A percentile compares a stretch with the other conserved stretches of the same genome.
phyloP scores from a whole-genome alignment of 2,888 invertebrate species.

The Prosapia bicincta region DNA sequence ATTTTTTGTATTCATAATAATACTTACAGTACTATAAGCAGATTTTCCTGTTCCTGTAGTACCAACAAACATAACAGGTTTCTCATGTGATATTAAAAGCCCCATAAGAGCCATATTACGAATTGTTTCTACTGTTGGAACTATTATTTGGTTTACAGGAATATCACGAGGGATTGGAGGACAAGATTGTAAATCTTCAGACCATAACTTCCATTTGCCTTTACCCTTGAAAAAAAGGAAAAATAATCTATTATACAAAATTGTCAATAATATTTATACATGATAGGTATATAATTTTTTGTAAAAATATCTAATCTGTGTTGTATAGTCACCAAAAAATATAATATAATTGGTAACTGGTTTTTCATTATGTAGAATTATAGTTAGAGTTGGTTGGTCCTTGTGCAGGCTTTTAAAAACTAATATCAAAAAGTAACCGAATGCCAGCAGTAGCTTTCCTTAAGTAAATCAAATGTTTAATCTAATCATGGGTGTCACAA shows the following conservation, averaged over 20 bases:
- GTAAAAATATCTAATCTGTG: too few species aligned
- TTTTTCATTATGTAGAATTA: too few species aligned
- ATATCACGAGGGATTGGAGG: slow-evolving; percentile 83
- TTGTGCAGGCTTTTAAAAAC: too few species aligned
- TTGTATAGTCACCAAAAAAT: not conserved
- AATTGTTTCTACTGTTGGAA: slow-evolving; percentile 88
- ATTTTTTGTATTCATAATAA: too few species aligned
- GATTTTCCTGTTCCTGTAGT: slow-evolving; percentile 96
- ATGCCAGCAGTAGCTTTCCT: too few species aligned
- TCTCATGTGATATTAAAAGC: slow-evolving; percentile 74
- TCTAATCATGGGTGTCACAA: too few species aligned
- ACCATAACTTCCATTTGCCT: slow-evolving; percentile 93
- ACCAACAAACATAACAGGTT: slow-evolving; percentile 83
- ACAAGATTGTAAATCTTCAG: slow-evolving; percentile 72
- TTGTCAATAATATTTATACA: too few species aligned
- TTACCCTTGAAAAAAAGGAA: slow-evolving; percentile 60
- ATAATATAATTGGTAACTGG: not conserved
- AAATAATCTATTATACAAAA: not conserved
- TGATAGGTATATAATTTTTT: too few species aligned
- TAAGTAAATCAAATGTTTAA: too few species aligned
- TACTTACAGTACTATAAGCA: slow-evolving; percentile 71
- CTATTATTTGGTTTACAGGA: slow-evolving; percentile 91
- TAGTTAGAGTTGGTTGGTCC: too few species aligned
- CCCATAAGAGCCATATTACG: slow-evolving; percentile 77
- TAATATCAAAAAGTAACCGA: too few species aligned